phyloP scores from a whole-genome alignment of 2,113 vertebrate species.

The Phyllostomus hastatus region DNA sequence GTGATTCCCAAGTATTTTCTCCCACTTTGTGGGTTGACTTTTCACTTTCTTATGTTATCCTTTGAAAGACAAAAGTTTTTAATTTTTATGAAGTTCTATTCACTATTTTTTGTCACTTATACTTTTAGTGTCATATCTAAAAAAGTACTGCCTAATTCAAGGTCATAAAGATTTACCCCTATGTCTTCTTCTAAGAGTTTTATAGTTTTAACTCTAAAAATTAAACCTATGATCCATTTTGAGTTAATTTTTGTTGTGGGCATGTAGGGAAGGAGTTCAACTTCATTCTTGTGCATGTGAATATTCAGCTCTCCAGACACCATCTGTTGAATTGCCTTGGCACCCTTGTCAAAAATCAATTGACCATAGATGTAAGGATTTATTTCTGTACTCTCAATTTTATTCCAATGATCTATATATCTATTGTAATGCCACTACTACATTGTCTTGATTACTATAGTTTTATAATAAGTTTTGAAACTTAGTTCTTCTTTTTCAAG shows the following conservation, averaged over 20 bases:
- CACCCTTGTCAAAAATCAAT: not conserved
- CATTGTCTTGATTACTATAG: not conserved
- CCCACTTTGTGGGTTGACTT: not conserved
- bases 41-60: not conserved
- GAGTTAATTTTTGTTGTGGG: not conserved
- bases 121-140: not conserved
- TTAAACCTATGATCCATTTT: not conserved
- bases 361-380: not conserved
- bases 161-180: not conserved
- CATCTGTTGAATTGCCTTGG: not conserved
- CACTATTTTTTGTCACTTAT: not conserved
- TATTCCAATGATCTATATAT: not conserved
- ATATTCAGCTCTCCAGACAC: not conserved
- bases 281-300: not conserved
- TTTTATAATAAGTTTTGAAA: not conserved
- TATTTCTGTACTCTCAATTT: not conserved
- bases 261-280: not conserved
- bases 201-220: not conserved
- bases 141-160: not conserved
- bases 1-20: not conserved
- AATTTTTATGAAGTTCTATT: not conserved
- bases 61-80: not conserved
- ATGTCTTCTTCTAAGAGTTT: not conserved
- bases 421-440: not conserved
- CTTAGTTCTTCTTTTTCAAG: not conserved